Base-by-base conservation (phyloP, 2,888 invertebrate genomes). In the Criorhina ranunculi region DNA sequence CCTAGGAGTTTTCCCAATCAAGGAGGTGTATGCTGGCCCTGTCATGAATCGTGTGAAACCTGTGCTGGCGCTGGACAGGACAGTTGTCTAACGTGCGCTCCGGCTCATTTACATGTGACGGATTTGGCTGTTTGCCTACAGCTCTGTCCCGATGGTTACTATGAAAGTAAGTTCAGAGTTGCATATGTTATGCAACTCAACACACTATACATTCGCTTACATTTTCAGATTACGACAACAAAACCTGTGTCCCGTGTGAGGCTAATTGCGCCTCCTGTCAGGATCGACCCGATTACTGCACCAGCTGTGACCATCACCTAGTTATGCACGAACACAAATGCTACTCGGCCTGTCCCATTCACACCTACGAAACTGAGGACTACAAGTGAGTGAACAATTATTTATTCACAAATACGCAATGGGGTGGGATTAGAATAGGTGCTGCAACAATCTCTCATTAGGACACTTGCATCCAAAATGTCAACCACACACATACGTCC, bases 131-230 rank as follows among this genome's bases (percentile, higher is more conserved):
- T 97, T 17, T 98, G 98, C 89, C 93, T 97, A 79, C 96, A 97
- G 90, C 95, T 96, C 88, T 98, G 98, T 90, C 97, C 97, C 0
- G 97, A 97, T 89, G 96, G 97, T 59, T 98, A 97, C 90, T 97
- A 95, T 92, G 96, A 96, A 92, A 95, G 96, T 95, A 91, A 92
- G 93, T 92, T 49, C 46, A n/a, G 40, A 44, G 37, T 15, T 46
- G 0, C 35, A 66, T 33, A 40, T 70, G 60, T 49, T 64, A 57
- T 15, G 0, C 31, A 19, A 53, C n/a, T 17, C 24, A 35, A 31
- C 9, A 49, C 15, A 64, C 17, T 59, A 6, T 1, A 40, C 29
- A 60, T 62, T n/a, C 79, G 46, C 62, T 62, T 79, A 73, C 64
- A 60, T 75, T 87, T 88, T 8, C 89, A 94, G 96, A 96, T 89